Evolutionary conservation across 1,140 invertebrate species (phyloP).

Genomic region (Hormaphis cornu): DNA sequence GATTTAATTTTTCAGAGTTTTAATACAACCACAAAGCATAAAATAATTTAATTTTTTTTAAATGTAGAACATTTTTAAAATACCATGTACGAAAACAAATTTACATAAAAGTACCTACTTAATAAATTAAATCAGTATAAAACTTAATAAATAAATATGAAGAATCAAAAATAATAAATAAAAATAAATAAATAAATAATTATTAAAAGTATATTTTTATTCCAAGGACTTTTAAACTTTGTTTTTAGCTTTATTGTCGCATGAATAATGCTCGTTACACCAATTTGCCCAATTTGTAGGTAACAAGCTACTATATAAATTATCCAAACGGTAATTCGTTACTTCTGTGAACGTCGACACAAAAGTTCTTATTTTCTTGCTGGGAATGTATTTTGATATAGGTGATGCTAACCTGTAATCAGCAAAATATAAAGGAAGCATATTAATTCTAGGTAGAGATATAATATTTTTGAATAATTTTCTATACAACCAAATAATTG

Average conservation of each 20-base stretch:
- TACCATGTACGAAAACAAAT: too few species aligned
- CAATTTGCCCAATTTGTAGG: not conserved
- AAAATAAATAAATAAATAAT: not conserved
- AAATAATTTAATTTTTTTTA: too few species aligned
- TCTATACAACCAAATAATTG: too few species aligned
- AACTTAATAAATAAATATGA: too few species aligned
- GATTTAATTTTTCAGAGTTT: too few species aligned
- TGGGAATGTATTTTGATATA: conserved; percentile 7
- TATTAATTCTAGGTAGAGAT: too few species aligned
- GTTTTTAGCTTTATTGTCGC: not conserved
- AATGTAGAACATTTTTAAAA: too few species aligned
- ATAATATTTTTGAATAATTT: not conserved
- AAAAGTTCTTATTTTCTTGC: not conserved
- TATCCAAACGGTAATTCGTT: conserved; percentile 9
- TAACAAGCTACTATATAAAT: not conserved
- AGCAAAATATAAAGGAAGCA: not conserved
- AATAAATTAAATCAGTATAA: too few species aligned
- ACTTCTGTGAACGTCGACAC: conserved; percentile 4
- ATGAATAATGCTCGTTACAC: conserved; percentile 1
- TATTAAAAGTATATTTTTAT: not conserved
- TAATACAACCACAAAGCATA: too few species aligned
- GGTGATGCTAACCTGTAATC: not conserved
- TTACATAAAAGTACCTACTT: too few species aligned
- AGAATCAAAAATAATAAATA: not conserved
- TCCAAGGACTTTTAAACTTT: not conserved